A percentile compares a stretch with the other conserved stretches of the same genome.
Evolutionary conservation across 1,140 invertebrate genomes (phyloP).

Genomic region (Sminthurinus signatus): DNA sequence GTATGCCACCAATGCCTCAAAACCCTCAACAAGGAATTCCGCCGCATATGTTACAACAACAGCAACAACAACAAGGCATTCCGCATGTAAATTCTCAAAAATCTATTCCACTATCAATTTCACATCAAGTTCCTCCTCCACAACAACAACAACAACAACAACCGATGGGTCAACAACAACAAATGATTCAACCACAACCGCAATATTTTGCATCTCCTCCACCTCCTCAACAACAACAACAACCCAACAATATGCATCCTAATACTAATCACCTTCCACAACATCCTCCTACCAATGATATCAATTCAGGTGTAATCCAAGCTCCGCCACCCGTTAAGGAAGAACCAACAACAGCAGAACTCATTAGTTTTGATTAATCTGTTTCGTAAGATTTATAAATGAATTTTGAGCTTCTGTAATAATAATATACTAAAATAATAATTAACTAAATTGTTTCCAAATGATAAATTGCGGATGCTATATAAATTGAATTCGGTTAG

Average conservation of each 20-base stretch:
- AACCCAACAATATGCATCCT: conserved; percentile 24
- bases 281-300: conserved; percentile 1
- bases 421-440: too few relatives aligned
- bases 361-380: conserved; percentile 66
- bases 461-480: too few relatives aligned
- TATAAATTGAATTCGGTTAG: too few relatives aligned
- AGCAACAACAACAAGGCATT: too few relatives aligned
- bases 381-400: background rate
- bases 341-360: conserved; percentile 53
- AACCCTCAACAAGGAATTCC: too few relatives aligned
- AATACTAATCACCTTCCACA: conserved; percentile 18
- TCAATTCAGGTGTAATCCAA: background rate
- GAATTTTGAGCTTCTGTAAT: background rate
- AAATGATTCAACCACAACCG: conserved; percentile 23
- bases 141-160: background rate
- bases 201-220: conserved; percentile 40
- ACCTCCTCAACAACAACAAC: conserved; percentile 42
- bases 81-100: too few relatives aligned
- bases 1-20: too few relatives aligned
- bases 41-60: too few relatives aligned
- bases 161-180: conserved; percentile 7
- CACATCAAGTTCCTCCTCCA: too few relatives aligned
- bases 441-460: too few relatives aligned
- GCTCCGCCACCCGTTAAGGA: conserved; percentile 47
- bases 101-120: too few relatives aligned